phyloP scores from a whole-genome alignment of 30 jellyfish, hydroid and myxozoan species.

The Phacellophora camtschatica region DNA sequence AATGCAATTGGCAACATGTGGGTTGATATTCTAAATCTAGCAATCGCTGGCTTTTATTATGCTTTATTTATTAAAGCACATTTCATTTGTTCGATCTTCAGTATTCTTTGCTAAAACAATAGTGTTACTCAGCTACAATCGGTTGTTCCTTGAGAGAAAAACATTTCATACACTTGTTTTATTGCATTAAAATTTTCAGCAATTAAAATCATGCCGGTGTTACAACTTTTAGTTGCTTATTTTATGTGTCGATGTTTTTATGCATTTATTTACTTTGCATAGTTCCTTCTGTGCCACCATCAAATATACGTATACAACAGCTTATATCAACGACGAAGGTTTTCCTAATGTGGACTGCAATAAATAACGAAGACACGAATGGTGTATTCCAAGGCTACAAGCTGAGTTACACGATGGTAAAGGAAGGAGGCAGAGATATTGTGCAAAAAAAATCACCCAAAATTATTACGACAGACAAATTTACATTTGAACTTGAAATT shows the following conservation, averaged over 20 bases:
- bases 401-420: background rate
- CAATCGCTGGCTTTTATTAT: too few species aligned
- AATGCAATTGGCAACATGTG: too few species aligned
- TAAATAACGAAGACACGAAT: constrained; percentile 29
- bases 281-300: constrained; percentile 67
- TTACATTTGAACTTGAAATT: constrained; percentile 32
- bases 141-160: too few species aligned
- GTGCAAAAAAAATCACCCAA: background rate
- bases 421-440: constrained; percentile 18
- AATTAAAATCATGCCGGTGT: background rate
- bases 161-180: too few species aligned
- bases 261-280: background rate
- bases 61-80: too few species aligned
- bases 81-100: too few species aligned
- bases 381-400: constrained; percentile 56
- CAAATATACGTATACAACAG: constrained; percentile 6
- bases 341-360: constrained; percentile 51
- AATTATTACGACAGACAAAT: constrained; percentile 28
- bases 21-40: too few species aligned
- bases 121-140: too few species aligned
- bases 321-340: background rate
- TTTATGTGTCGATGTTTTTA: background rate
- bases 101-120: too few species aligned
- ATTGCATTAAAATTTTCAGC: too few species aligned
- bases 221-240: background rate